phyloP scores from a whole-genome alignment of 35 echinoderm and acorn worm species.

The Apostichopus japonicus region DNA sequence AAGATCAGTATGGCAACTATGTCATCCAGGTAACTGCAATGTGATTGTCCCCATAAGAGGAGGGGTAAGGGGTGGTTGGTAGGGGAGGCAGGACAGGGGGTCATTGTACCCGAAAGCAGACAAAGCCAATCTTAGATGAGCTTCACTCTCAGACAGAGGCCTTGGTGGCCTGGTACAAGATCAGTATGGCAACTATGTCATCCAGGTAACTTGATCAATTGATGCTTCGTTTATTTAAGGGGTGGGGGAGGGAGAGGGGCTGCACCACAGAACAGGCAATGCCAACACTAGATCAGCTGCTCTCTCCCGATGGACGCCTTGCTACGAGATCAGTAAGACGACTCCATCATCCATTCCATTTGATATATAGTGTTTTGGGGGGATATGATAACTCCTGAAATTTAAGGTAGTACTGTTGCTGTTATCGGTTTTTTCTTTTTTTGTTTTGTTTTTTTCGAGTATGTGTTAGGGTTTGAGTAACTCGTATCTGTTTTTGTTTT shows the following conservation, averaged over 20 bases:
- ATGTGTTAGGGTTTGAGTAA: background rate
- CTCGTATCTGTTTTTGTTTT: background rate
- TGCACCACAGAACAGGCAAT: no score
- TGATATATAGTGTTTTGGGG: no score
- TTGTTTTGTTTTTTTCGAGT: background rate
- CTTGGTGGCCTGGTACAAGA: conserved; percentile 97
- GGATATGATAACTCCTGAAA: no score
- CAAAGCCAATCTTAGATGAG: conserved; percentile 94
- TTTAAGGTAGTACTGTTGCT: no score
- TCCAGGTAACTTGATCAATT: conserved; percentile 60
- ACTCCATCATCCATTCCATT: no score
- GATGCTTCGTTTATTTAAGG: background rate
- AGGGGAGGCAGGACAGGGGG: background rate
- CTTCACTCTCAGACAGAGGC: conserved; percentile 93
- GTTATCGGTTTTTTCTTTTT: background rate
- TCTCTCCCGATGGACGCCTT: no score
- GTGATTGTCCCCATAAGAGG: no score
- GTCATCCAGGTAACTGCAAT: conserved; percentile 91
- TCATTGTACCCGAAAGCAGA: conserved; percentile 88
- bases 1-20: conserved; percentile 99
- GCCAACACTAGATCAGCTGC: no score
- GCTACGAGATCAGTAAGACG: no score
- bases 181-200: conserved; percentile 99
- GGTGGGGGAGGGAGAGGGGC: background rate
- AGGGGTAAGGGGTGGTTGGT: background rate